phyloP scores from a whole-genome alignment of 2,888 invertebrate genomes.

The Epirrhoe alternata region DNA sequence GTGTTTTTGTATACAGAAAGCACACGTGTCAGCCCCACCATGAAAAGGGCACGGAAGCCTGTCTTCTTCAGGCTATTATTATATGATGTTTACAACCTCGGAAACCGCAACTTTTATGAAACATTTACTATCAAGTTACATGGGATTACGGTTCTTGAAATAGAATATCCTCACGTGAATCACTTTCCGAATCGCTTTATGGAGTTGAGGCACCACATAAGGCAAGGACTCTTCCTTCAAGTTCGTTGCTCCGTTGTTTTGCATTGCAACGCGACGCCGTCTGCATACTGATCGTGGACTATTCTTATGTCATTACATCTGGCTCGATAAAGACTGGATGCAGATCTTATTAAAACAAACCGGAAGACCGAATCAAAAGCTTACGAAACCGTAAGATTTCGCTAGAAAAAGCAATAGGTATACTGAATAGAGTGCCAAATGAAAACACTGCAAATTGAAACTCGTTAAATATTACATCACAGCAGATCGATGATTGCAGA shows the following conservation, averaged over 20 bases:
- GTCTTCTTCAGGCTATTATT: slow-evolving; percentile 13
- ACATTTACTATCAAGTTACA: slow-evolving; percentile 41
- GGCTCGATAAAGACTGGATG: slow-evolving; percentile 24
- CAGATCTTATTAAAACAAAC: slow-evolving; percentile 11
- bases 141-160: slow-evolving; percentile 54
- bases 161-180: slow-evolving; percentile 63
- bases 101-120: slow-evolving; percentile 35
- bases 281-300: slow-evolving; percentile 71
- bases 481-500: slow-evolving; percentile 27
- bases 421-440: slow-evolving; percentile 3
- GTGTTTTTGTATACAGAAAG: slow-evolving; percentile 56
- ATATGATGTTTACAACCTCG: slow-evolving; percentile 23
- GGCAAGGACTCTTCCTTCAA: slow-evolving; percentile 73
- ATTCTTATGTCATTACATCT: slow-evolving; percentile 45
- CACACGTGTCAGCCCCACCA: slow-evolving; percentile 53
- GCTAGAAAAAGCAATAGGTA: not conserved
- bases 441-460: not conserved
- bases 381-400: not conserved
- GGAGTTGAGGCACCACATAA: slow-evolving; percentile 64
- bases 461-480: slow-evolving; percentile 19
- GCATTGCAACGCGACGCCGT: slow-evolving; percentile 68
- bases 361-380: not conserved
- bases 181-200: slow-evolving; percentile 61
- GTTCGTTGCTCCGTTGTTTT: slow-evolving; percentile 80
- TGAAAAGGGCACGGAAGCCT: slow-evolving; percentile 24